These are phyloP conservation scores for Cololabis saira DNA, from an alignment of 2,113 vertebrate species.

Conservation along the genomic window DNA sequence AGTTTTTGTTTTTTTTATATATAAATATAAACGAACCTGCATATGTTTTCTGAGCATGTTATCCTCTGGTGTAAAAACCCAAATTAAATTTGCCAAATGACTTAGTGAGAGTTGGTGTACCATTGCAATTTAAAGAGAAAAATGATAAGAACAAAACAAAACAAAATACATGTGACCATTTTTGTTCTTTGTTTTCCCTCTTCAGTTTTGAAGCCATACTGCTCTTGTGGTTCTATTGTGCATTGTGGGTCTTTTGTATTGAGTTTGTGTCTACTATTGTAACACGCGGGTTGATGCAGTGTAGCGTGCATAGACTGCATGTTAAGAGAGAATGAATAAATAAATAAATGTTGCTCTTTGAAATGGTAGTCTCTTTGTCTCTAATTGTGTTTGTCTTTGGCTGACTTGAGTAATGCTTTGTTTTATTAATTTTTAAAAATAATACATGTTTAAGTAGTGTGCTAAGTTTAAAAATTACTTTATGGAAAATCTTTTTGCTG, in stretches of 20 bases:
- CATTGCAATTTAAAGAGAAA: too few relatives aligned
- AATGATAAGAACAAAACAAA: too few relatives aligned
- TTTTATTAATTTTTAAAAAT: too few relatives aligned
- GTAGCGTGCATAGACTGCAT: conserved; percentile 20
- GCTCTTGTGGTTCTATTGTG: conserved; percentile 13
- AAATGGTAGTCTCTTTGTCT: not conserved
- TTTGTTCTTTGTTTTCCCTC: too few relatives aligned
- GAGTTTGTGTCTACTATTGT: too few relatives aligned
- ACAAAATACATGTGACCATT: not conserved
- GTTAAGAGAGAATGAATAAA: conserved; percentile 45
- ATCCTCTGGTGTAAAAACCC: not conserved
- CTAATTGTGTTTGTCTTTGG: too few relatives aligned
- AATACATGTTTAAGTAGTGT: too few relatives aligned
- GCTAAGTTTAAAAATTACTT: too few relatives aligned
- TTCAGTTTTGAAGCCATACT: conserved; percentile 7
- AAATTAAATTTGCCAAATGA: not conserved
- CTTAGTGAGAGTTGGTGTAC: too few relatives aligned
- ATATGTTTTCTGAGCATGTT: not conserved
- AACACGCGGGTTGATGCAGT: not conserved
- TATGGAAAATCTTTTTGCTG: too few relatives aligned
- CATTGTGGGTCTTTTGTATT: not conserved
- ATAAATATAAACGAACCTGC: not conserved
- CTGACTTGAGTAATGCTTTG: not conserved
- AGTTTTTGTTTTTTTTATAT: not conserved
- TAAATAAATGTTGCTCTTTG: conserved; percentile 45